phyloP scores from a whole-genome alignment of 2,113 vertebrate genomes.

The Saiga tatarica region DNA sequence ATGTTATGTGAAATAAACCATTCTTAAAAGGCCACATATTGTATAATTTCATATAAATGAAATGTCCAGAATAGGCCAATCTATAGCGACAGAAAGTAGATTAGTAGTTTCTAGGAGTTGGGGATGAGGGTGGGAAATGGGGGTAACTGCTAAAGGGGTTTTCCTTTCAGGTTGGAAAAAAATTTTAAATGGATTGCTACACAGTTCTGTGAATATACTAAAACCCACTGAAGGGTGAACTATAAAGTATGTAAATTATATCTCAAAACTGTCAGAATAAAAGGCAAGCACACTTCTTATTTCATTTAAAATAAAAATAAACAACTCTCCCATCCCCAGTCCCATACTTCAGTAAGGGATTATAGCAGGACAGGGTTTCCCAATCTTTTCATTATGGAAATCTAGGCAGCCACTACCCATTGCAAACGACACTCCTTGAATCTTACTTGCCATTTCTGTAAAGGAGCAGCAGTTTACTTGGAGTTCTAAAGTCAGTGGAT shows the following conservation, averaged over 20 bases:
- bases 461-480: background rate
- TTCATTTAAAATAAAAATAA: slow-evolving; percentile 42
- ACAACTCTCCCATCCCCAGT: background rate
- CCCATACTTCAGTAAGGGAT: background rate
- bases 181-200: background rate
- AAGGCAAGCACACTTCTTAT: background rate
- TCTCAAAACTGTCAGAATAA: background rate
- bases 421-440: background rate
- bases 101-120: background rate
- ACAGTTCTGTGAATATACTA: slow-evolving; percentile 10
- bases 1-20: background rate
- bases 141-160: background rate
- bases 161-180: background rate
- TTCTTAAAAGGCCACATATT: background rate
- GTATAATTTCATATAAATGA: background rate
- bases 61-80: background rate
- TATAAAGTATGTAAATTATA: background rate
- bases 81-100: background rate
- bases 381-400: background rate
- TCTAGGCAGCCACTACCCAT: background rate
- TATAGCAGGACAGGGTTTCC: background rate
- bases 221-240: background rate
- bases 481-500: background rate
- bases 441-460: background rate
- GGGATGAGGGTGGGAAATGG: background rate